Conservation (phyloP, 2,888 invertebrate genomes). For the Tuberolachnus salignus region DNA sequence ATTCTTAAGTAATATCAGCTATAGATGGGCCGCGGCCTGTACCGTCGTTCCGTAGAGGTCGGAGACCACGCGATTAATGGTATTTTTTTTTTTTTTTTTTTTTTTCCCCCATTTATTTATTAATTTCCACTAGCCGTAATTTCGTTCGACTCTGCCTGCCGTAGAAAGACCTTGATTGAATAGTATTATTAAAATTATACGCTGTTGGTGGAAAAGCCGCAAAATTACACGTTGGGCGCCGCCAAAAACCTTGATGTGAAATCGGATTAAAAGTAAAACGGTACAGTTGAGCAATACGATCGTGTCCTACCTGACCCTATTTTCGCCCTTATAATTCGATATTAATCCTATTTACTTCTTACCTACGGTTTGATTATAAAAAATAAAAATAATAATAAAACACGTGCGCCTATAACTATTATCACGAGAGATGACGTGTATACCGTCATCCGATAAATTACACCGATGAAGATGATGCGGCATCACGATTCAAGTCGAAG, state of each 20-base stretch:
- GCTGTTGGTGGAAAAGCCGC: conserved; percentile 42
- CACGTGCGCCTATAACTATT: background rate
- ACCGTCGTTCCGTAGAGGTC: background rate
- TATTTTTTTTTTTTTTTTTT: background rate
- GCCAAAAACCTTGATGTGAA: conserved; percentile 41
- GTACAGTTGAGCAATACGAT: conserved; percentile 37
- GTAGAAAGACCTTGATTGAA: conserved; percentile 22
- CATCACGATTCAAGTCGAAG: too few species aligned
- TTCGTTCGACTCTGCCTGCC: background rate
- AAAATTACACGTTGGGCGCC: conserved; percentile 3
- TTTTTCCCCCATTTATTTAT: background rate
- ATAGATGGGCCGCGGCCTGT: too few species aligned
- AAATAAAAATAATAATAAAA: background rate
- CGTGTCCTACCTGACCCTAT: conserved; percentile 32
- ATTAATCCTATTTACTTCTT: conserved; percentile 11
- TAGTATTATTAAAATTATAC: conserved; percentile 28
- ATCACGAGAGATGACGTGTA: background rate
- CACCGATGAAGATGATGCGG: too few species aligned
- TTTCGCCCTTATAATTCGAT: conserved; percentile 21
- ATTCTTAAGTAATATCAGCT: too few species aligned
- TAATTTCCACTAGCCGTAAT: background rate
- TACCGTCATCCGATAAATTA: too few species aligned
- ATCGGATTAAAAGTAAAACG: conserved; percentile 31
- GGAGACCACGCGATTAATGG: conserved; percentile 1
- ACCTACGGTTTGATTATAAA: background rate